phyloP scores from a whole-genome alignment of 1,140 invertebrate genomes.

The Mya arenaria region DNA sequence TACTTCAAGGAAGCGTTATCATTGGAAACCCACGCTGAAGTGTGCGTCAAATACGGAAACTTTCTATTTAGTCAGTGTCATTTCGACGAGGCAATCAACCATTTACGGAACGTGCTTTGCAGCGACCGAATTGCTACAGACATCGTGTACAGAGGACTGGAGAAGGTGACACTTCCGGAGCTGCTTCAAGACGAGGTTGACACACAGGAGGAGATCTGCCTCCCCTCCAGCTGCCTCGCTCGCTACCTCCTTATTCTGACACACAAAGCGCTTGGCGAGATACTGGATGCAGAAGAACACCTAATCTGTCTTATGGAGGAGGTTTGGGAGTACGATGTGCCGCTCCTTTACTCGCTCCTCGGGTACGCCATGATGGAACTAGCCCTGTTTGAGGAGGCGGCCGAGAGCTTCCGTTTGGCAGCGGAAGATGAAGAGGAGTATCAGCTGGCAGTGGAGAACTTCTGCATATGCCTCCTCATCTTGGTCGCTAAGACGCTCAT shows the following conservation, averaged over 20 bases:
- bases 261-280: conserved; percentile 66
- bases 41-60: conserved; percentile 77
- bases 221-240: conserved; percentile 72
- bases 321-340: conserved; percentile 68
- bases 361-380: conserved; percentile 78
- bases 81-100: conserved; percentile 73
- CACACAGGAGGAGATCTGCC: conserved; percentile 75
- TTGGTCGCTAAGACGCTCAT: conserved; percentile 54
- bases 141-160: conserved; percentile 75
- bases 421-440: conserved; percentile 72
- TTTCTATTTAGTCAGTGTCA: conserved; percentile 77
- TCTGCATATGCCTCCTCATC: conserved; percentile 73
- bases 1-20: conserved; percentile 75
- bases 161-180: conserved; percentile 77
- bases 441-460: conserved; percentile 75
- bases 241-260: conserved; percentile 74
- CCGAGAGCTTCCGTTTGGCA: conserved; percentile 70
- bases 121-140: conserved; percentile 60
- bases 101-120: conserved; percentile 71
- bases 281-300: conserved; percentile 66
- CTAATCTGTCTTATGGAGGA: conserved; percentile 72
- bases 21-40: conserved; percentile 71
- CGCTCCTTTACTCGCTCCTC: conserved; percentile 73
- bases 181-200: conserved; percentile 77
- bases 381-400: conserved; percentile 73